Conservation (phyloP, 2,113 vertebrate genomes). For the Recurvirostra avosetta region DNA sequence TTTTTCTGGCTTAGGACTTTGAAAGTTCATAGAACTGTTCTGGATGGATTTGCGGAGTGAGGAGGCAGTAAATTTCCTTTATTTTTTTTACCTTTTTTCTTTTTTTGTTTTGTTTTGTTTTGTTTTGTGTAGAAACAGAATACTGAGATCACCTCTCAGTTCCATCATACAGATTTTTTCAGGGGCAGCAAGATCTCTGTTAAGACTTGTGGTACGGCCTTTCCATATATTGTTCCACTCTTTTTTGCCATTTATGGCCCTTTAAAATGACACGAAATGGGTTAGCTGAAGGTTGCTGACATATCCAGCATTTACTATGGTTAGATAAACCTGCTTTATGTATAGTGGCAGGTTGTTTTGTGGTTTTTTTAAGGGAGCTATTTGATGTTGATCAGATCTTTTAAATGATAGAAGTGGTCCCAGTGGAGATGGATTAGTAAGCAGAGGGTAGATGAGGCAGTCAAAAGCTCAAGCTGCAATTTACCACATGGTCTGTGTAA, state of each 20-base stretch:
- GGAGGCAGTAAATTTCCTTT: background rate
- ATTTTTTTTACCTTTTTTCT: no score
- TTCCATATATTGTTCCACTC: background rate
- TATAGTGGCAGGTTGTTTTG: background rate
- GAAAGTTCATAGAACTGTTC: background rate
- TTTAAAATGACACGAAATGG: background rate
- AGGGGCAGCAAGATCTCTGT: background rate
- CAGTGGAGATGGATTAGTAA: slow-evolving; percentile 50
- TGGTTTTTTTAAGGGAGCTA: background rate
- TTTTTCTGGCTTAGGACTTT: background rate
- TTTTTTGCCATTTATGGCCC: background rate
- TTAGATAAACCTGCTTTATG: slow-evolving; percentile 27
- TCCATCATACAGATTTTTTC: background rate
- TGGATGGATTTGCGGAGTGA: background rate
- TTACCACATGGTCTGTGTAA: slow-evolving; percentile 56
- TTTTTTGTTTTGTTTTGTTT: no score
- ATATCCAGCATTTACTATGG: background rate
- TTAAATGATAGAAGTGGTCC: slow-evolving; percentile 41
- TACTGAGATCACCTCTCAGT: background rate
- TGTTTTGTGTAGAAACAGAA: background rate
- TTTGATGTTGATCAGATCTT: slow-evolving; percentile 52
- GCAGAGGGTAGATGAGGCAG: slow-evolving; percentile 50
- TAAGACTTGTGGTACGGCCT: background rate
- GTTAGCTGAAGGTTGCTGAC: slow-evolving; percentile 21
- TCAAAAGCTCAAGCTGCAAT: slow-evolving; percentile 43